Base-by-base conservation (phyloP, 2,888 invertebrate species). In the Chrysolina oricalcia region DNA sequence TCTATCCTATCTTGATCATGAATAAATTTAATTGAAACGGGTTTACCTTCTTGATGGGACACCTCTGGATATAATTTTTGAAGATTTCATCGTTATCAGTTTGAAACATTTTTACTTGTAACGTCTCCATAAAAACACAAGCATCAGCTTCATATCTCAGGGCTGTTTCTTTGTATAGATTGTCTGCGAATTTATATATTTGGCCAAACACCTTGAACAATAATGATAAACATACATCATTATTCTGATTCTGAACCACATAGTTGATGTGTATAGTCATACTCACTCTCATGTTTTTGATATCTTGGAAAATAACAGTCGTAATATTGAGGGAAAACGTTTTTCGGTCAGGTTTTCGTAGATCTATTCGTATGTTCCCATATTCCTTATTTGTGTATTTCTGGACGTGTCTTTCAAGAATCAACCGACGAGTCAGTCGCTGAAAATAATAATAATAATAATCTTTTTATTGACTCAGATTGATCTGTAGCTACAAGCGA, bases 141-240 rank as follows among this genome's bases (percentile, higher is more conserved):
- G 21, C 6, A n/a, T 69, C 69, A 15, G 48, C 50, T 13, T 48
- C 53, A 17, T 69, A 62, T 21, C 68, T 73, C 62, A 73, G n/a
- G 17, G 62, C 63, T 0, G 72, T 66, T 43, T 41, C 13, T 64
- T 73, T 69, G 40, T 69, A 73, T 2, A 59, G 48, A 40, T 64
- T 68, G 17, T 69, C 69, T 10, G 67, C 64, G 50, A 69, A 73
- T 73, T 73, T 73, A 50, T 68, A 73, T 11, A 73, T 21, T 40
- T 73, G 68, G 6, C 35, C 63, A 19, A 35, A 48, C 11, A 73
- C 53, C 69, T 73, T 35, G 23, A 72, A 72, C 23, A 50, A 11
- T 19, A 35, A 35, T 3, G 8, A 35, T 35, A 35, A 6, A 35
- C 8, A 8, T 35, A 35, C 8, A 35, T 35, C 8, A 8, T 35